Conservation (phyloP, 2,797 vertebrate genomes). For the Lepus townsendii region DNA sequence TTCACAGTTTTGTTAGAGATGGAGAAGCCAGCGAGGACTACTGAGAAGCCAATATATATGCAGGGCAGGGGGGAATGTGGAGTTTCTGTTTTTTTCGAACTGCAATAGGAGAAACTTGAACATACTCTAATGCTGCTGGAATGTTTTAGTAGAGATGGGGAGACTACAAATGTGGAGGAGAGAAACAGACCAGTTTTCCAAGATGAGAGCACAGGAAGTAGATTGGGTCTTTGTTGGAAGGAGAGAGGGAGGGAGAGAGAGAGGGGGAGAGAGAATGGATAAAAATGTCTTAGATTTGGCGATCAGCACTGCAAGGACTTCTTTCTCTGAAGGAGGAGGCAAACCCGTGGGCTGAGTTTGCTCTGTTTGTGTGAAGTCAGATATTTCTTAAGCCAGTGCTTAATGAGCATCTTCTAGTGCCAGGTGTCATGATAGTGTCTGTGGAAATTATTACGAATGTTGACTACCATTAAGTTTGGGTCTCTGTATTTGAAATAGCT, state of each 20-base stretch:
- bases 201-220: not conserved
- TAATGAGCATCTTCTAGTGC: not conserved
- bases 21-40: not conserved
- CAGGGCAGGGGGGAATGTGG: not conserved
- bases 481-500: not conserved
- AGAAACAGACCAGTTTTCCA: not conserved
- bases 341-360: not conserved
- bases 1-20: not conserved
- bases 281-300: not conserved
- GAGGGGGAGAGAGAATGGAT: not conserved
- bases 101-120: not conserved
- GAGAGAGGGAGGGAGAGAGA: not conserved
- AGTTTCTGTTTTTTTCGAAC: not conserved
- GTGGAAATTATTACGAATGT: not conserved
- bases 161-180: not conserved
- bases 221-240: not conserved
- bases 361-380: not conserved
- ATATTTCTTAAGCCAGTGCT: not conserved
- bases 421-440: not conserved
- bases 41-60: not conserved
- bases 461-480: not conserved
- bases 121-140: not conserved
- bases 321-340: not conserved
- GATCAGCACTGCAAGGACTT: not conserved
- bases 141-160: not conserved